Evolutionary conservation across 2,113 vertebrate genomes (phyloP), one percentile per base, ranked within the genome.

Genomic region (Gavia stellata): DNA sequence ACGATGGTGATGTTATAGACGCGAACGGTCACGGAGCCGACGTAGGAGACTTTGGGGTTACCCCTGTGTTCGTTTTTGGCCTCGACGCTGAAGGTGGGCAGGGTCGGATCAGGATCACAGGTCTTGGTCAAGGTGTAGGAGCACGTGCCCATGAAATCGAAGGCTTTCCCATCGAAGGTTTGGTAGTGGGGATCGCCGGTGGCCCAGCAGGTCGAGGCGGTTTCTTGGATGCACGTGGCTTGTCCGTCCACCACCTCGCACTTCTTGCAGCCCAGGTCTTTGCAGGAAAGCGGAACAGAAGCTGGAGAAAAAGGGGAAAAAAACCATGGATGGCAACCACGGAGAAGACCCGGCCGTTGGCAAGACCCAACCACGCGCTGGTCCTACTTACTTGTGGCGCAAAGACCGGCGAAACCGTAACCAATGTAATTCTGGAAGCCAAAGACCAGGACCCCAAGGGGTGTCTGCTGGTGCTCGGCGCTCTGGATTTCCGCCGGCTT

Each of bases 381-480:
- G 36, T 12, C 12, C 26, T 45, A 94, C 94, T 94, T 33, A 97
- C 96, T 2, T 1, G 47, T 2, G 3, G 50, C 49, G 6, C 95
- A 96, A n/a, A 88, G 50, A 4, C 90, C 98, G 1, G 88, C n/a
- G 17, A 98, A 68, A 17, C 98, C 98, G 2, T 98, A 98, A 20
- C 97, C 98, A 14, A 75, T 83, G 45, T 28, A 29, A 15, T 56
- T 38, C 7, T 23, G 25, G 18, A 95, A 85, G n/a, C 98, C 98
- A 13, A 98, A 79, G 67, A 96, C 97, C 86, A 98, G 96, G 31
- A 98, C 66, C 15, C 88, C 97, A 36, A 98, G 85, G 3, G 96
- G 90, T 1, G 78, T 50, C 34, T 65, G 58, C 0, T 10, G 28
- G 75, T 96, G 96, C 73, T 96, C 96, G 6, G 6, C 3, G 0